Evolutionary conservation across 2,113 vertebrate genomes (phyloP).

Genomic region (Myotis lucifugus): DNA sequence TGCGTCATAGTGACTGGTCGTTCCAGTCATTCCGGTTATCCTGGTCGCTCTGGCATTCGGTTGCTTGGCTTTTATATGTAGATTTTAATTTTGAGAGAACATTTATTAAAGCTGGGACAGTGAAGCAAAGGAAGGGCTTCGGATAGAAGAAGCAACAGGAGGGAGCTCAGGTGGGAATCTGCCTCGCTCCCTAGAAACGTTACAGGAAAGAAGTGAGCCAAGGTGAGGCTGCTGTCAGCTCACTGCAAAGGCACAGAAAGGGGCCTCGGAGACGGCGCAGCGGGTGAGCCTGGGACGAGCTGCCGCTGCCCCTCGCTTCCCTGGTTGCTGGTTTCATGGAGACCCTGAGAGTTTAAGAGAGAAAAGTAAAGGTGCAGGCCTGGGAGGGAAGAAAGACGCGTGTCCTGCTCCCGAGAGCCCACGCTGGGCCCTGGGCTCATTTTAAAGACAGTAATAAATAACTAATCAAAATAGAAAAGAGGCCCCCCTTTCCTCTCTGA

Average conservation of each 20-base stretch:
- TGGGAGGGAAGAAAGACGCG: neutral
- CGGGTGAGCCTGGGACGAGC: neutral
- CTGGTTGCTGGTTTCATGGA: neutral
- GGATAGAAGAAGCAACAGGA: neutral
- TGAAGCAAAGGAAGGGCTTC: neutral
- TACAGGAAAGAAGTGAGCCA: too few relatives aligned
- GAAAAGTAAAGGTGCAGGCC: neutral
- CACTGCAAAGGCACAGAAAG: too few relatives aligned
- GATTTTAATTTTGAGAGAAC: too few relatives aligned
- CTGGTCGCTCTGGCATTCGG: too few relatives aligned
- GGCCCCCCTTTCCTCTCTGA: too few relatives aligned
- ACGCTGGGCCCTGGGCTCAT: neutral
- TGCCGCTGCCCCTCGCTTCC: neutral
- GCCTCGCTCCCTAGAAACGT: too few relatives aligned
- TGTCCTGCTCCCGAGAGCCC: neutral
- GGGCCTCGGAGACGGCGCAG: neutral
- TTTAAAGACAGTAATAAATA: neutral
- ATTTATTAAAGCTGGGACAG: neutral
- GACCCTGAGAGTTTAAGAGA: neutral
- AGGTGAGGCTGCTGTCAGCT: too few relatives aligned
- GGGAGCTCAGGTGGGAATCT: neutral
- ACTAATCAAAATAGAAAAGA: neutral
- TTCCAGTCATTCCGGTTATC: too few relatives aligned
- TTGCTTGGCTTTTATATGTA: too few relatives aligned
- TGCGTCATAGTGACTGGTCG: too few relatives aligned